Conservation (phyloP, 2,888 invertebrate species). For the Spialia ferax region DNA sequence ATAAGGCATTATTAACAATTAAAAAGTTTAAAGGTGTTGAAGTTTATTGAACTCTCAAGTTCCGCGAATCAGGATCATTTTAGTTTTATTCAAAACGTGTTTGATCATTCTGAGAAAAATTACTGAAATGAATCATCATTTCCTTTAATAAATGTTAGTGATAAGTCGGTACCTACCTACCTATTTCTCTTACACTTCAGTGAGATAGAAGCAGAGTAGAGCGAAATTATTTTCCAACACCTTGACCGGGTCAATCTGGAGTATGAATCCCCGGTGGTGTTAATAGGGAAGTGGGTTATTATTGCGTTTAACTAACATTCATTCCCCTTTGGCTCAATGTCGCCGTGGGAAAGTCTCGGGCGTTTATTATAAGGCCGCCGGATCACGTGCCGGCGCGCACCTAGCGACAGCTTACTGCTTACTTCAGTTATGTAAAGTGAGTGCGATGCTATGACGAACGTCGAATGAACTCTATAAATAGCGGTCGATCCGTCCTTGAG, state of each 20-base stretch:
- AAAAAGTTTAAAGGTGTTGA: background rate
- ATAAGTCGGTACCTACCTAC: too few species aligned
- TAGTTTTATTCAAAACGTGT: too few species aligned
- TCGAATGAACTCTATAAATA: slow-evolving; percentile 83
- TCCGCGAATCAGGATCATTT: too few species aligned
- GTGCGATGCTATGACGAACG: slow-evolving; percentile 75
- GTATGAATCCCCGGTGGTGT: slow-evolving; percentile 53
- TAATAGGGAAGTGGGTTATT: slow-evolving; percentile 66
- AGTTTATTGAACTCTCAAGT: background rate
- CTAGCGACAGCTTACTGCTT: slow-evolving; percentile 66
- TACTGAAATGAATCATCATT: too few species aligned
- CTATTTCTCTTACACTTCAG: too few species aligned
- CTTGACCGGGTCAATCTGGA: slow-evolving; percentile 52
- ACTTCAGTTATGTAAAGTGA: slow-evolving; percentile 80
- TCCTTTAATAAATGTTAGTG: too few species aligned
- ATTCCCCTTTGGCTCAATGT: slow-evolving; percentile 56
- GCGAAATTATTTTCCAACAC: too few species aligned
- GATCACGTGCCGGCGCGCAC: slow-evolving; percentile 69
- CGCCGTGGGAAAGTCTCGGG: slow-evolving; percentile 70
- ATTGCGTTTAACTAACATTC: slow-evolving; percentile 56
- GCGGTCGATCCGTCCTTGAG: slow-evolving; percentile 85
- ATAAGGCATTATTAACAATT: too few species aligned
- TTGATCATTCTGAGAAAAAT: background rate
- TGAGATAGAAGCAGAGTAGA: too few species aligned
- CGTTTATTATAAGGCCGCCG: slow-evolving; percentile 49